Percentiles rank a stretch among this genome's conserved stretches.
phyloP scores from a whole-genome alignment of 2,888 invertebrate genomes.

The Drosophila yooni region DNA sequence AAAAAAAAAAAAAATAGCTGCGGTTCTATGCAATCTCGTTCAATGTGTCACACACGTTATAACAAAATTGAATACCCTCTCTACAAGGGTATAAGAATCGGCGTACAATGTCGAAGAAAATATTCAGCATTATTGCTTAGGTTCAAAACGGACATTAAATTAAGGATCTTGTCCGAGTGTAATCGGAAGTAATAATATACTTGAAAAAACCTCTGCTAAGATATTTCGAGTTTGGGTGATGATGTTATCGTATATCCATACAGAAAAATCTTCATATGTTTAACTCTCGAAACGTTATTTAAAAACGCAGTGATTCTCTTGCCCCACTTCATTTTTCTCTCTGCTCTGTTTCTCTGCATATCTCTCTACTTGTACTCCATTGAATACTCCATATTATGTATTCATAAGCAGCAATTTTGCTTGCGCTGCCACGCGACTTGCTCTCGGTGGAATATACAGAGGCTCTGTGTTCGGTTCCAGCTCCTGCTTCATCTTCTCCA shows the following conservation, averaged over 20 bases:
- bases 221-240: not conserved
- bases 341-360: not conserved
- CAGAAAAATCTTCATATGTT: not conserved
- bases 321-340: not conserved
- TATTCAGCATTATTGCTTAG: not conserved
- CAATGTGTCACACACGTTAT: not conserved
- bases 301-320: not conserved
- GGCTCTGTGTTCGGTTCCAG: not conserved
- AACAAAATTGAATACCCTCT: not conserved
- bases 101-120: not conserved
- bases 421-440: constrained; percentile 27
- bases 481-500: not conserved
- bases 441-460: constrained; percentile 8
- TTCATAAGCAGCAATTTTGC: constrained; percentile 34
- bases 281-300: not conserved
- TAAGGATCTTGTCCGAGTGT: not conserved
- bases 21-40: not conserved
- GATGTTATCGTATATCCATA: too few relatives aligned
- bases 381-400: not conserved
- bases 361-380: not conserved
- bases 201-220: not conserved
- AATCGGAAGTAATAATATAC: not conserved
- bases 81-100: not conserved
- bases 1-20: not conserved
- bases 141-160: not conserved